Conservation (phyloP, 1,140 invertebrate genomes). For the Zaprionus davidi region DNA sequence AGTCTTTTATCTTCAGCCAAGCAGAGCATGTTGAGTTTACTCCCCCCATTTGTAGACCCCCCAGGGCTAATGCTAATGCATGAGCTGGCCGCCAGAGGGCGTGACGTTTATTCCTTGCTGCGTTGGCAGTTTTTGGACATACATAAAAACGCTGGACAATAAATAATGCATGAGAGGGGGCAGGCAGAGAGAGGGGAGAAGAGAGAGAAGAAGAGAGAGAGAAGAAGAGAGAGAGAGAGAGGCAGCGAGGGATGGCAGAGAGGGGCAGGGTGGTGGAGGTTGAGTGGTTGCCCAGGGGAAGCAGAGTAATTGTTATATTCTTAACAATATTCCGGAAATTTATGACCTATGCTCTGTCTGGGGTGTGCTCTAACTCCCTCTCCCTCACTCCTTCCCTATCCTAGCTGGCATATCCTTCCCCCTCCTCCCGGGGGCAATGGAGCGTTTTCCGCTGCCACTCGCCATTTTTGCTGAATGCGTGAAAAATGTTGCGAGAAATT, state of each 20-base stretch:
- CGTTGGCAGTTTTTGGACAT: slow-evolving; percentile 31
- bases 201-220: too few species aligned
- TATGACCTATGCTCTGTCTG: slow-evolving; percentile 59
- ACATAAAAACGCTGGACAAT: slow-evolving; percentile 32
- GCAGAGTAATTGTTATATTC: slow-evolving; percentile 72
- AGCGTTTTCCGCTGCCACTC: slow-evolving; percentile 56
- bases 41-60: neutral
- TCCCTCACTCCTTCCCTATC: neutral
- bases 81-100: slow-evolving; percentile 28
- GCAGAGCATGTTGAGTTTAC: neutral
- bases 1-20: neutral
- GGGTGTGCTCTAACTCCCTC: slow-evolving; percentile 2
- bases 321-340: slow-evolving; percentile 79
- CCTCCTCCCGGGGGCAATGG: slow-evolving; percentile 32
- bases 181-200: neutral
- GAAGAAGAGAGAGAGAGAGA: neutral
- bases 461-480: slow-evolving; percentile 71
- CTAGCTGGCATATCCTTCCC: slow-evolving; percentile 10
- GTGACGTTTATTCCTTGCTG: slow-evolving; percentile 20
- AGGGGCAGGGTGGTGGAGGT: neutral
- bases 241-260: neutral
- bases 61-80: slow-evolving; percentile 7
- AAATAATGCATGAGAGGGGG: slow-evolving; percentile 20
- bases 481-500: slow-evolving; percentile 79
- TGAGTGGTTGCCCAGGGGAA: neutral